Percentiles rank a stretch among this genome's conserved stretches.
These are phyloP conservation scores for Drosophila anceps DNA, from an alignment of 2,888 invertebrate species.

Conservation along the genomic window DNA sequence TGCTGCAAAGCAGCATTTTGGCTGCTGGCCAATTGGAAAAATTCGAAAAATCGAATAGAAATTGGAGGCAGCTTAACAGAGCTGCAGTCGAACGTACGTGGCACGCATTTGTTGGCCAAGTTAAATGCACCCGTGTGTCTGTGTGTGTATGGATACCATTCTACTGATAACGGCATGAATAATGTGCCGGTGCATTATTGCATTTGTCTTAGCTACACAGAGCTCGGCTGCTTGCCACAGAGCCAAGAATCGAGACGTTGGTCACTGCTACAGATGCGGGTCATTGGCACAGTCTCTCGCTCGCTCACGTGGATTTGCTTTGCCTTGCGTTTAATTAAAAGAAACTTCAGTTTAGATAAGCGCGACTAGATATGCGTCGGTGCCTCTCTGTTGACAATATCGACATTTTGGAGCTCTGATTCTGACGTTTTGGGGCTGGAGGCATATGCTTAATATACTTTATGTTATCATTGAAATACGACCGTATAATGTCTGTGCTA, in stretches of 20 bases:
- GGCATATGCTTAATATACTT: conserved; percentile 53
- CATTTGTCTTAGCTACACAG: conserved; percentile 70
- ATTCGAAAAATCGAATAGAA: conserved; percentile 25
- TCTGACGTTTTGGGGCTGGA: conserved; percentile 12
- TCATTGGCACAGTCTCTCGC: conserved; percentile 67
- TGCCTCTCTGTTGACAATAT: conserved; percentile 53
- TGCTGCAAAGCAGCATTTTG: conserved; percentile 35
- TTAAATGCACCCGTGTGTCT: conserved; percentile 16
- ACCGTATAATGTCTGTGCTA: conserved; percentile 47
- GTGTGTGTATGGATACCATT: conserved; percentile 52
- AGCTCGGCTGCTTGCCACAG: conserved; percentile 33
- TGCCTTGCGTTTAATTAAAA: conserved; percentile 74
- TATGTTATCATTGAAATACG: conserved; percentile 75
- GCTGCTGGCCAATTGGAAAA: conserved; percentile 46
- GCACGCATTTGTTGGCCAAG: conserved; percentile 46
- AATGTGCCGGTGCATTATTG: conserved; percentile 80
- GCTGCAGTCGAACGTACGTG: conserved; percentile 39
- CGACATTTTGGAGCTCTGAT: conserved; percentile 47
- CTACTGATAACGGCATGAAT: conserved; percentile 77
- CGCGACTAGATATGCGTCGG: conserved; percentile 58
- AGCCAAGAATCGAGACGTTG: conserved; percentile 1
- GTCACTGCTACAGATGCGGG: conserved; percentile 65
- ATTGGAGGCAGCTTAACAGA: conserved; percentile 38
- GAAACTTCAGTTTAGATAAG: conserved; percentile 77
- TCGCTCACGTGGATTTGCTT: conserved; percentile 18